Conservation (phyloP, 2,113 vertebrate genomes). For the Salvelinus fontinalis region DNA sequence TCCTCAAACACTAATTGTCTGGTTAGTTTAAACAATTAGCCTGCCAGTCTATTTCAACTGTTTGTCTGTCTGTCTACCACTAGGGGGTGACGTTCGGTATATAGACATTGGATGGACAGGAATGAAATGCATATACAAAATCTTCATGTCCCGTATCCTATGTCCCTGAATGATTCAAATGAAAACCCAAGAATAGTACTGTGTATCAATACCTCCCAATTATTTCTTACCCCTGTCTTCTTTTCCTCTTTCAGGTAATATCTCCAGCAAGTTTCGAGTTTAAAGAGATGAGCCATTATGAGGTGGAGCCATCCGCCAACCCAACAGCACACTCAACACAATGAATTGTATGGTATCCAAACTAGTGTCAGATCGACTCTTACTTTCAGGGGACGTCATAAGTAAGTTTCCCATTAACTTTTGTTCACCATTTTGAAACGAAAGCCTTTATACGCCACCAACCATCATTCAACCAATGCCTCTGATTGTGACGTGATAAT, state of each 20-base stretch:
- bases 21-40: constrained; percentile 6
- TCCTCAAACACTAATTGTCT: too few relatives aligned
- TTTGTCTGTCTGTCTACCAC: constrained; percentile 43
- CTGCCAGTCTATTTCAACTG: neutral
- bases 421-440: neutral
- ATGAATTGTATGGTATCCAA: constrained; percentile 35
- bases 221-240: constrained; percentile 12
- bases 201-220: neutral
- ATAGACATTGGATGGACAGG: constrained; percentile 10
- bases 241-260: constrained; percentile 46
- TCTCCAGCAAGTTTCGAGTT: constrained; percentile 5
- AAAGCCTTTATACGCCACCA: neutral
- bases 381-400: neutral
- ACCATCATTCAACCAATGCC: neutral
- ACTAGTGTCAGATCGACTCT: too few relatives aligned
- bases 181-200: neutral
- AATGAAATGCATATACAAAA: neutral
- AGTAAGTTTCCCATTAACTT: neutral
- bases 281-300: constrained; percentile 14
- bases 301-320: constrained; percentile 3
- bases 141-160: neutral
- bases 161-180: constrained; percentile 17
- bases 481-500: neutral
- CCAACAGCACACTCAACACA: constrained; percentile 5
- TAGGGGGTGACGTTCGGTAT: constrained; percentile 48